Evolutionary conservation across 2,797 vertebrate species (phyloP).

Genomic region (Toxotes lorentzi): DNA sequence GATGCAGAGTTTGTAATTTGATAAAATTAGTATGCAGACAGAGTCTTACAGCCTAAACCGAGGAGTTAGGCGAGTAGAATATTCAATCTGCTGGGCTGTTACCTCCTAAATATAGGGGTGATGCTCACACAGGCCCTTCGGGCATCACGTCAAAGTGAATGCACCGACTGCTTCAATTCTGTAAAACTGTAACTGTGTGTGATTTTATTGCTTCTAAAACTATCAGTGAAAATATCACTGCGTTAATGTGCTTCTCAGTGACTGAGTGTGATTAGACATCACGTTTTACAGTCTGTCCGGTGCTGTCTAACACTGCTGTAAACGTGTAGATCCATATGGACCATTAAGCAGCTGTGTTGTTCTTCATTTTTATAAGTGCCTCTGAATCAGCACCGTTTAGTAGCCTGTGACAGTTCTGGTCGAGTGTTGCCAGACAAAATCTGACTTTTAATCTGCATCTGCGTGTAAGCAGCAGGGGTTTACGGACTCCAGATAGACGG

Average conservation of each 20-base stretch:
- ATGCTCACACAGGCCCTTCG: conserved; percentile 44
- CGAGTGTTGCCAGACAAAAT: conserved; percentile 32
- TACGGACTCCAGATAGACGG: conserved; percentile 50
- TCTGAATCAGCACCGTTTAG: conserved; percentile 32
- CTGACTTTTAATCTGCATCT: conserved; percentile 54
- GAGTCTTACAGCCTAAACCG: conserved; percentile 55
- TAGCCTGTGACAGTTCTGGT: conserved; percentile 17
- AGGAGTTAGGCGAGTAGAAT: conserved; percentile 52
- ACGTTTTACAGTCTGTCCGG: conserved; percentile 31
- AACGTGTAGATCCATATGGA: conserved; percentile 24
- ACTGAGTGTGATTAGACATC: conserved; percentile 26
- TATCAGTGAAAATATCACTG: conserved; percentile 23
- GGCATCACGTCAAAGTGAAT: conserved; percentile 44
- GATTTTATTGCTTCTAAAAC: conserved; percentile 49
- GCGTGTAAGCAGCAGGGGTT: conserved; percentile 51
- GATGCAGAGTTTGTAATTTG: conserved; percentile 60
- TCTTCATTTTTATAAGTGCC: conserved; percentile 3
- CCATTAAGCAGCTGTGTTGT: conserved; percentile 20
- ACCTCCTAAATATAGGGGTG: conserved; percentile 60
- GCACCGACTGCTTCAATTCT: conserved; percentile 13
- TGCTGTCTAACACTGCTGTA: neutral
- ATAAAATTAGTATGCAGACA: conserved; percentile 70
- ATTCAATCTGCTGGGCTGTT: conserved; percentile 52
- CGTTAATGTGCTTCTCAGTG: conserved; percentile 27
- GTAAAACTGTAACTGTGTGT: conserved; percentile 52